Evolutionary conservation across 1,140 invertebrate species (phyloP), one percentile per base, ranked within the genome.

Genomic region (Arctopsyche grandis): DNA sequence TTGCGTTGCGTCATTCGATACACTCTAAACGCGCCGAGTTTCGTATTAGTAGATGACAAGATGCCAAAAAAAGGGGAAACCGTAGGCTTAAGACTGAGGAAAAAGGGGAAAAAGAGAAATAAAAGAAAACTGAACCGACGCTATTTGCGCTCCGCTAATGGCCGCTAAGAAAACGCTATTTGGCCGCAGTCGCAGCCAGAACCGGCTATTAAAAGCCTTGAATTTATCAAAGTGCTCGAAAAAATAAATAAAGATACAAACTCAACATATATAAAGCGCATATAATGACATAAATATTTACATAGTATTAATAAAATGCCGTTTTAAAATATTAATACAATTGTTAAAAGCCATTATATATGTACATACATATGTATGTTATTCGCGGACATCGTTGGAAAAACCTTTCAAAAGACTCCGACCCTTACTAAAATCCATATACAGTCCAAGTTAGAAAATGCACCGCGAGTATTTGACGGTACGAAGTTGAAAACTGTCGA

Each of bases 141-240:
- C 81, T 82, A 82, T 82, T 82, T 82, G 81, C 81, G 80, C 78
- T 82, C 76, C 60, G 81, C 81, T 82, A 82, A 82, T 82, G 81
- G 81, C 76, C 12, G 78, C 71, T 14, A 48, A 44, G 76, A 43
- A 48, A 74, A 16, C 16, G 71, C 69, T 71, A 46, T 48, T 71
- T 71, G 63, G 44, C 44, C 26, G 56, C 69, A 58, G 75, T 63
- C 75, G 69, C 63, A 78, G 75, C 52, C 71, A 80, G 79, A 77
- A 73, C 21, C 9, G 46, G 75, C 69, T 71, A 71, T 66, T 66
- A 66, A 66, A 29, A 66, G 63, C 63, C 24, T 66, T 66, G 63
- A 66, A 66, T 66, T 66, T 66, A 66, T 66, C 24, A 66, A 66
- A 66, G 24, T 29, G 63, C 16, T 14, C 48, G 48, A 52, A 52